Evolutionary conservation across 2,888 invertebrate genomes (phyloP).

Genomic region (Cylindroiulus punctatus): DNA sequence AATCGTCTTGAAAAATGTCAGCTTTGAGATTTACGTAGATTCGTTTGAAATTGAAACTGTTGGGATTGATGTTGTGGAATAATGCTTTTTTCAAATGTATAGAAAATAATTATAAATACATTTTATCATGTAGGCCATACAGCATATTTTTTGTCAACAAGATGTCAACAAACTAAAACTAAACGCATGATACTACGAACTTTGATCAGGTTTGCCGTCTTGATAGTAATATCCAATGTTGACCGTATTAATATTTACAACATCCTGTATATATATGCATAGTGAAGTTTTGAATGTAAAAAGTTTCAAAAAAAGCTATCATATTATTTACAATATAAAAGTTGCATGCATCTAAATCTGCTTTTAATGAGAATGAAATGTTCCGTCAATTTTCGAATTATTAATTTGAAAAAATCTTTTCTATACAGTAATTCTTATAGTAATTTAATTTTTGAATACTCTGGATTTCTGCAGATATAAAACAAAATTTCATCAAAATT

Average conservation of each 20-base stretch:
- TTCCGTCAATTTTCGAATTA: no score
- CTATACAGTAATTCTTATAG: background rate
- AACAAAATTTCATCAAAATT: background rate
- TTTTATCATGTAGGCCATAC: background rate
- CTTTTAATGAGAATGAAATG: background rate
- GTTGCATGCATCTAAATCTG: background rate
- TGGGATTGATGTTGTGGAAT: no score
- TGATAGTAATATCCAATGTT: background rate
- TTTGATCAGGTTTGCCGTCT: background rate
- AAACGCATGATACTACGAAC: background rate
- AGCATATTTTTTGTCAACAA: conserved; percentile 12
- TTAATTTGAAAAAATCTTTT: background rate
- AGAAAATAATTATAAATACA: background rate
- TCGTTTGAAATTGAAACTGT: no score
- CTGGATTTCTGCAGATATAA: no score
- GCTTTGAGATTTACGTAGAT: background rate
- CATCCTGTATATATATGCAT: background rate
- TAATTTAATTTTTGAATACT: background rate
- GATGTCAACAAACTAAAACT: background rate
- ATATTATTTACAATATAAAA: background rate
- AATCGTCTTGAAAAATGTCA: background rate
- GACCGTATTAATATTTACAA: background rate
- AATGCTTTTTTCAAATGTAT: no score
- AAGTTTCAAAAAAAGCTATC: background rate
- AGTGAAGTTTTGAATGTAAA: background rate